These are phyloP conservation scores for Chymomyza fuscimana DNA, from an alignment of 2,888 invertebrate species.

Conservation along the genomic window DNA sequence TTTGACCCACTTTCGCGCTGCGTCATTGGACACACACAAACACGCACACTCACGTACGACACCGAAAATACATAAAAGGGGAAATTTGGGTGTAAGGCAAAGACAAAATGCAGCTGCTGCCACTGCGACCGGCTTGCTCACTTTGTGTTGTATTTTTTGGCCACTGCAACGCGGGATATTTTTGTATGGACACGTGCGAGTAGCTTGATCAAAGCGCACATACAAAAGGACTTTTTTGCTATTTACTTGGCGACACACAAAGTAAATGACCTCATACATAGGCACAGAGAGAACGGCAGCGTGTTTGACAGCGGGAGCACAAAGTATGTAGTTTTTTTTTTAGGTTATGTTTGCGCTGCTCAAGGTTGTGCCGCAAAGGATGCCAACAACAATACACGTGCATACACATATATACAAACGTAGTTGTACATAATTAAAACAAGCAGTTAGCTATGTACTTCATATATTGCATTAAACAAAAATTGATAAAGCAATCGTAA, in stretches of 20 bases:
- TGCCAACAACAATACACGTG: not conserved
- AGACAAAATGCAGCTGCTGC: constrained; percentile 58
- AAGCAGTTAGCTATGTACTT: no score
- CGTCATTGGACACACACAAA: constrained; percentile 12
- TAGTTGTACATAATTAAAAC: not conserved
- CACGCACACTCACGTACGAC: constrained; percentile 10
- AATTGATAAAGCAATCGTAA: not conserved
- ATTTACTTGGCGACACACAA: constrained; percentile 29
- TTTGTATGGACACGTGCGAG: constrained; percentile 12
- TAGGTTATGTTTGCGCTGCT: constrained; percentile 63
- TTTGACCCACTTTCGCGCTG: constrained; percentile 63
- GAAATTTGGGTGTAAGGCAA: constrained; percentile 52
- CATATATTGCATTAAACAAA: not conserved
- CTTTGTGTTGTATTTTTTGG: constrained; percentile 11
- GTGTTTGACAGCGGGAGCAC: constrained; percentile 17
- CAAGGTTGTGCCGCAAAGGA: constrained; percentile 58
- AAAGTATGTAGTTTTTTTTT: constrained; percentile 39
- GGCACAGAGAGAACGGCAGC: not conserved
- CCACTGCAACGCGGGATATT: constrained; percentile 25
- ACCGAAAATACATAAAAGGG: constrained; percentile 46
- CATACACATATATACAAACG: constrained; percentile 6
- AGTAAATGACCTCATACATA: constrained; percentile 69
- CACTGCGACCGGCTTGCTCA: constrained; percentile 18
- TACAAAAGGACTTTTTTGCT: constrained; percentile 22
- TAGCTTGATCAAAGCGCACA: not conserved